Base-by-base conservation (phyloP, 2,797 vertebrate genomes). In the Calcarius lapponicus region DNA sequence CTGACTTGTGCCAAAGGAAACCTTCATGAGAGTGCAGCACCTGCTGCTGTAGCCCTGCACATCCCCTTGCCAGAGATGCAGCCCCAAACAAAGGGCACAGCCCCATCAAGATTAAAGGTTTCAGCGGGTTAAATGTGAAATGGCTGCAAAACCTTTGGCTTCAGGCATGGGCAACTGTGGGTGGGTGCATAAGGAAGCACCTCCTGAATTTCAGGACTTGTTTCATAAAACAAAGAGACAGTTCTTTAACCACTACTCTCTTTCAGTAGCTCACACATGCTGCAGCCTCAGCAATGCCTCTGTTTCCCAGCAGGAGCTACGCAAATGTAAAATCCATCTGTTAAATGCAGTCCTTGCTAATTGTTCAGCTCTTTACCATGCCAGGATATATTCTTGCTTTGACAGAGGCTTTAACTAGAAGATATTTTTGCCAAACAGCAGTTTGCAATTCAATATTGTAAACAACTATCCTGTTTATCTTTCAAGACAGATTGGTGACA, bases 301-400 rank as follows among this genome's bases (percentile, higher is more conserved):
- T 81, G 62, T 54, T 94, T 88, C 69, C 50, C 80, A 88, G 70
- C 34, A 80, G 60, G 26, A 88, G 48, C 45, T 78, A 64, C 70
- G 74, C 28, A 85, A 76, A 65, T 26, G 34, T 13, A 48, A 38
- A 88, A 73, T 80, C 48, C 91, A 78, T 71, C 64, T 93, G 87
- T 43, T 87, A 76, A 80, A 67, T 3, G 16, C 31, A 80, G 69
- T 31, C 22, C 43, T 78, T 29, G 21, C 22, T 93, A 72, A 69
- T 47, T 86, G 13, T 74, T 74, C 2, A 0, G 8, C 34, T 82
- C 26, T 60, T 67, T 61, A 51, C 31, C 31, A 26, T 26, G 47
- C 40, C 58, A 82, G 53, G 48, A 85, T 12, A 34, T 34, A 45
- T 50, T 71, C 47, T 56, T 74, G 43, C 56, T 93, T 76, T 92